Evolutionary conservation across 2,888 invertebrate genomes (phyloP), one percentile per base, ranked within the genome.

Genomic region (Nasonia oneida): DNA sequence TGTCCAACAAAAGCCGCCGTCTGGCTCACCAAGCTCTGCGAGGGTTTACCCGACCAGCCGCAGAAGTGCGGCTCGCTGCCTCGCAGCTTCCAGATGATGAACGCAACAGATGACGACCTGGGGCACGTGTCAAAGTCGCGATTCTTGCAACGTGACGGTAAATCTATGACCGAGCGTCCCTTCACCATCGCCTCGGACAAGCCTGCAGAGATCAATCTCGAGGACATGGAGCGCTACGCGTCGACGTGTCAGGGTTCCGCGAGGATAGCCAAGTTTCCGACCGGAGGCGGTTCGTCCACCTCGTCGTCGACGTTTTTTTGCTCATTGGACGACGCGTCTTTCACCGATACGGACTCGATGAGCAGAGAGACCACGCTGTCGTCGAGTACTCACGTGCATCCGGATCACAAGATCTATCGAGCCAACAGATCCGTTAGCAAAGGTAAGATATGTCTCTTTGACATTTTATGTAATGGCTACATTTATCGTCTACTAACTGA

Each of bases 341-440:
- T 95, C 6, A 93, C 92, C n/a, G 94, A 93, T 57, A 93, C 93
- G 0, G 88, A 94, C 90, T 90, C 94, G 89, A 88, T 83, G 23
- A 29, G 74, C 6, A 74, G 85, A 95, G 94, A 90, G 94, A 89
- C 92, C 90, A 90, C 89, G 92, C 90, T 93, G 0, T 89, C 88
- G 0, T 88, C 90, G 0, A 88, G 87, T 57, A 88, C 95, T 3
- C 95, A 93, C 79, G 94, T 96, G 87, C 97, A 97, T 91, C 97
- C 97, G 0, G 97, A 97, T 90, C 97, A 97, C 92, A 97, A 96
- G 93, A 97, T 97, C 89, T 97, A 97, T 90, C 95, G 96, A 87
- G 95, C 96, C 91, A 61, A 94, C 94, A 91, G 91, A 93, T 42
- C 95, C 94, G 88, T 94, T 94, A 86, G 91, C 93, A 87, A 89